Evolutionary conservation across 2,888 invertebrate genomes (phyloP), one percentile per base, ranked within the genome.

Genomic region (Drosophila tripunctata): DNA sequence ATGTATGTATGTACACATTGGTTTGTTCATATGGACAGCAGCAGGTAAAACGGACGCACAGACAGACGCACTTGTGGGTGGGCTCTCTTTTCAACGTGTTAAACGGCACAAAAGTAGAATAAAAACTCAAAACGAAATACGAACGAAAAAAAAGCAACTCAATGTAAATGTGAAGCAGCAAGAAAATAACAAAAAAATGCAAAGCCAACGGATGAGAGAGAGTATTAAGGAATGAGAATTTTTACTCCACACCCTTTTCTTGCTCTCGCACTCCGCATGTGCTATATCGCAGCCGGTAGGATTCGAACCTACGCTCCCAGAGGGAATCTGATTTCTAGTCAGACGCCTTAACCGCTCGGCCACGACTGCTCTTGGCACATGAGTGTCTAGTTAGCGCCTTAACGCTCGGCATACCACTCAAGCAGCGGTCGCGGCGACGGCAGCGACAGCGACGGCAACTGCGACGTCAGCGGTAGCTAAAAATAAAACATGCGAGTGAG

Each of bases 311-410:
- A 89, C 89, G 88, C 89, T 89, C 89, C 89, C 89, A 89, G 88
- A 89, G 89, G 89, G 89, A 89, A 88, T 89, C 89, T 89, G 89
- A 89, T 89, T 89, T 88, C 89, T 89, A 89, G 89, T 89, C 89
- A 89, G 89, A 88, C 89, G 89, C 89, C 89, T 89, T 89, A 89
- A 89, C 89, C 89, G 89, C 89, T 89, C 89, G 89, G 89, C 89
- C 89, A 89, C 89, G 89, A 81, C 89, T 89, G 89, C 89, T 75
- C 56, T 52, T 73, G 56, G 41, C 31, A 14, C 19, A 41, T 21
- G 17, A 15, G 44, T 45, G 66, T 63, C 74, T 62, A 74, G 55
- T 74, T 74, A 66, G 69, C 73, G 58, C 12, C 21, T 62, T 74
- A 30, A 66, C 66, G 74, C 74, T 73, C 41, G 22, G 70, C 61